A percentile compares a stretch with the other conserved stretches of the same genome.
These are phyloP conservation scores for Bradypodion ventrale DNA, from an alignment of 2,797 vertebrate species.

Conservation along the genomic window DNA sequence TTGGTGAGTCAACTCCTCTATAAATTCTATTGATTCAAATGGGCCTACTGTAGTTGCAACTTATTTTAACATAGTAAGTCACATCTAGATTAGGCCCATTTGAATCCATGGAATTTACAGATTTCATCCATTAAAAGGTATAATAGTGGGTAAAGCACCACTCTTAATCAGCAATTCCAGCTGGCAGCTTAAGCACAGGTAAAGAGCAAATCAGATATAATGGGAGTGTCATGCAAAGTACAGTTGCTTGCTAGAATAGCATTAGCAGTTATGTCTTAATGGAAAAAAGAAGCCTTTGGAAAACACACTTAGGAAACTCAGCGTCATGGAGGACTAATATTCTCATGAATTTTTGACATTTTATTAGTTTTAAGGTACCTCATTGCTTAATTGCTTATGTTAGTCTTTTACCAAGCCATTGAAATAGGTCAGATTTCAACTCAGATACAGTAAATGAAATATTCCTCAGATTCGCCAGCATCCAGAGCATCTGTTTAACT, in stretches of 20 bases:
- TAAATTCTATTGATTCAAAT: too few relatives aligned
- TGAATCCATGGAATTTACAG: background rate
- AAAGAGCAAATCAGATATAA: background rate
- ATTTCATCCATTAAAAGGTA: background rate
- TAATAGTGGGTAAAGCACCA: background rate
- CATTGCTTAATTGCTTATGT: background rate
- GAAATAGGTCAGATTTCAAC: background rate
- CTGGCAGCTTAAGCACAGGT: background rate
- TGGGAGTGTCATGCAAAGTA: background rate
- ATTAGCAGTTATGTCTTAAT: background rate
- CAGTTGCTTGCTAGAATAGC: background rate
- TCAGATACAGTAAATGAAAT: background rate
- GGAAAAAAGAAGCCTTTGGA: background rate
- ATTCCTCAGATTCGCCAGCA: background rate
- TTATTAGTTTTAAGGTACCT: background rate
- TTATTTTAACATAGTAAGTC: too few relatives aligned
- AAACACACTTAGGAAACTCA: background rate
- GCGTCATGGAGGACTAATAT: background rate
- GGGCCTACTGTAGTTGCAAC: too few relatives aligned
- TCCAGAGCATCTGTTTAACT: background rate
- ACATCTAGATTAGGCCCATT: too few relatives aligned
- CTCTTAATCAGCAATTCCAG: too few relatives aligned
- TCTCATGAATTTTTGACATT: background rate
- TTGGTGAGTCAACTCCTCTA: too few relatives aligned
- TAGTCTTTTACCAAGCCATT: background rate